Percentiles rank a stretch among this genome's conserved stretches.
phyloP scores from a whole-genome alignment of 2,888 invertebrate species.

The Tanypteryx hageni region DNA sequence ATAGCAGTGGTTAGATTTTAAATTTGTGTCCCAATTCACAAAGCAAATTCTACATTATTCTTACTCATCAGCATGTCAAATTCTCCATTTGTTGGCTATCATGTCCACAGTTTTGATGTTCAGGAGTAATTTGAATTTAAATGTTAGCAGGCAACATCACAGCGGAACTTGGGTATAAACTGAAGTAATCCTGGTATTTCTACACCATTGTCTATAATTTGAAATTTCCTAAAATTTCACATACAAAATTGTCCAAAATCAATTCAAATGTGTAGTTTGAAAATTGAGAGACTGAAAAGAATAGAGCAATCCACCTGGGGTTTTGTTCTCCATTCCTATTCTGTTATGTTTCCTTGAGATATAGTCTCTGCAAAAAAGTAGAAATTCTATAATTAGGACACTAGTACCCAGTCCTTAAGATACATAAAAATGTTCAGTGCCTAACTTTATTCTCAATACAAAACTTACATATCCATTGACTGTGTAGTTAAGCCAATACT shows the following conservation, averaged over 20 bases:
- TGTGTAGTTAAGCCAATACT: too few species aligned
- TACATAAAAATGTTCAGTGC: background rate
- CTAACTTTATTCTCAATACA: background rate
- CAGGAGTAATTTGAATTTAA: background rate
- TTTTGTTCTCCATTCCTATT: slow-evolving; percentile 13
- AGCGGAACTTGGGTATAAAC: background rate
- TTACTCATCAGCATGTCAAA: background rate
- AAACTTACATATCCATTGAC: too few species aligned
- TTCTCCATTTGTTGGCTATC: background rate
- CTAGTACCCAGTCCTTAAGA: slow-evolving; percentile 1
- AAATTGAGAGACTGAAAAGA: background rate
- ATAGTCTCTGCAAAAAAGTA: slow-evolving; percentile 20
- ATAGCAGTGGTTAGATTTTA: background rate
- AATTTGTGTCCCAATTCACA: background rate
- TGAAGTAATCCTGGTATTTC: background rate
- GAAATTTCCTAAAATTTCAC: background rate
- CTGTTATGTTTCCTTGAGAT: background rate
- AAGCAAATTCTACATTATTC: background rate
- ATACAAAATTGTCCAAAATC: background rate
- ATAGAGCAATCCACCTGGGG: slow-evolving; percentile 19
- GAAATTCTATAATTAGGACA: slow-evolving; percentile 21
- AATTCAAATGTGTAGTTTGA: background rate
- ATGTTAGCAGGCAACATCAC: background rate
- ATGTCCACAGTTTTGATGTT: background rate
- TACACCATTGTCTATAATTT: background rate